Percentiles rank a stretch among this genome's conserved stretches.
Evolutionary conservation across 2,797 vertebrate genomes (phyloP).

Genomic region (Catharus ustulatus): DNA sequence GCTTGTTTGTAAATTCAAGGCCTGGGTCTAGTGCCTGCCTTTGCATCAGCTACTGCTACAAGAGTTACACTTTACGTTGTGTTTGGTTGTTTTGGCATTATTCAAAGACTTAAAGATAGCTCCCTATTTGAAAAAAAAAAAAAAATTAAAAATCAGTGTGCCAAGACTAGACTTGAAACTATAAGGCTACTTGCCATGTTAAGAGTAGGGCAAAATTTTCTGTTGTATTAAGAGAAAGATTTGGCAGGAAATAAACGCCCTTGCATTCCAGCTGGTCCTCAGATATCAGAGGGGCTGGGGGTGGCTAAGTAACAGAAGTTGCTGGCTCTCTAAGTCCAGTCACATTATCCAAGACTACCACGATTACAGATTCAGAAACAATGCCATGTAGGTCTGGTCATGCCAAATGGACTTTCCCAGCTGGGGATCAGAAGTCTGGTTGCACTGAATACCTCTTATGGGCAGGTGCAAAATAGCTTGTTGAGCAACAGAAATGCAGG

Average conservation of each 20-base stretch:
- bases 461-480: neutral
- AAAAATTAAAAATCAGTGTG: neutral
- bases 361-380: neutral
- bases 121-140: neutral
- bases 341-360: neutral
- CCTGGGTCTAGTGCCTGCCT: neutral
- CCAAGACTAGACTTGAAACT: neutral
- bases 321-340: neutral
- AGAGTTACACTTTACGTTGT: fast-evolving
- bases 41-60: neutral
- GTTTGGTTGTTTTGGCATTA: neutral
- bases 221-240: neutral
- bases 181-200: neutral
- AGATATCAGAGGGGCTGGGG: neutral
- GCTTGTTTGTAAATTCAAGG: neutral
- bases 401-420: neutral
- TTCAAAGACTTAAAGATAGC: neutral
- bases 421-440: neutral
- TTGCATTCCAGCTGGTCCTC: neutral
- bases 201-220: neutral
- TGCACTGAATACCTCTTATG: fast-evolving
- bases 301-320: neutral
- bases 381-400: neutral
- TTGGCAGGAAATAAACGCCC: neutral
- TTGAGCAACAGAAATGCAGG: neutral